These are phyloP conservation scores for Proteles cristata DNA, from an alignment of 2,113 vertebrate genomes.

Conservation along the genomic window DNA sequence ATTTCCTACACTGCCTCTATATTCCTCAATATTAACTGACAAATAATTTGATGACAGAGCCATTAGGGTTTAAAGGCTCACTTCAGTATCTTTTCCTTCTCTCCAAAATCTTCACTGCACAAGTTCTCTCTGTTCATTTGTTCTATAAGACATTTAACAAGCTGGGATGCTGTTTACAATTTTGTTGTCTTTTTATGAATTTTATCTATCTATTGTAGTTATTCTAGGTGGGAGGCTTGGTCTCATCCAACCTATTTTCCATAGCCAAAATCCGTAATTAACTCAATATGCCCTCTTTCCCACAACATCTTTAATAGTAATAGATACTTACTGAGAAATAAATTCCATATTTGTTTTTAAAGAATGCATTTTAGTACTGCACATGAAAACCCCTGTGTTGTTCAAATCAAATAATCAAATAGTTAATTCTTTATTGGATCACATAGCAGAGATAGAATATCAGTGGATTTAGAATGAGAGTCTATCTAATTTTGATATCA, in stretches of 20 bases:
- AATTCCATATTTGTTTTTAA: not conserved
- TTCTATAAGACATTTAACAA: not conserved
- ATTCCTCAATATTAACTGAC: not conserved
- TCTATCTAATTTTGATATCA: not conserved
- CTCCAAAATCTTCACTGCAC: not conserved
- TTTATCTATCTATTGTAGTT: not conserved
- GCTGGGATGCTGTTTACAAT: not conserved
- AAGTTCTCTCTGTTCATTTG: not conserved
- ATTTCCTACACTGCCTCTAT: not conserved
- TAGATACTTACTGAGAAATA: slow-evolving; percentile 2
- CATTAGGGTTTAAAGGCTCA: not conserved
- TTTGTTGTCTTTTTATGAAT: not conserved
- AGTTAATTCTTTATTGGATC: not conserved
- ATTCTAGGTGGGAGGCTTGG: not conserved
- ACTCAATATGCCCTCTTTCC: not conserved
- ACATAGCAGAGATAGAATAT: not conserved
- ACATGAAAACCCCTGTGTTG: not conserved
- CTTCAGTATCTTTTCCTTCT: not conserved
- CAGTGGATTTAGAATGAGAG: not conserved
- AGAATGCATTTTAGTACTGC: not conserved
- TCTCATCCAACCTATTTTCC: not conserved
- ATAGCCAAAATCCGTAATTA: not conserved
- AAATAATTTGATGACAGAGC: not conserved
- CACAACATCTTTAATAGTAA: not conserved
- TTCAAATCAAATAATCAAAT: not conserved